Percentiles rank a stretch among this genome's conserved stretches.
Evolutionary conservation across 2,888 invertebrate species (phyloP).

Genomic region (Lamellibrachia columna): DNA sequence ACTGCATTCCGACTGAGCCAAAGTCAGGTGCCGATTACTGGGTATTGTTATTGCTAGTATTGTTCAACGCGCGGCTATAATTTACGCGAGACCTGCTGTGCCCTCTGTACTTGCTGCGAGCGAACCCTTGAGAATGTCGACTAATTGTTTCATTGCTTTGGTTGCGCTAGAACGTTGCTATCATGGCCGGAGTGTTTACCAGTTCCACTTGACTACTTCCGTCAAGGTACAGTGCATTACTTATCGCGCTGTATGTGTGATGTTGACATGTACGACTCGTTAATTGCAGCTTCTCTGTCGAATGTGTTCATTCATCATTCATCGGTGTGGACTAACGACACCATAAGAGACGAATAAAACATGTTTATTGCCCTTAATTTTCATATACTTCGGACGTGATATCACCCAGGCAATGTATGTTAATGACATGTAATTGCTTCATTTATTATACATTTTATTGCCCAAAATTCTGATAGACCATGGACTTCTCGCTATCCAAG

Average conservation of each 20-base stretch:
- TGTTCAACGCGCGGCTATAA: background rate
- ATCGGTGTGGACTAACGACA: background rate
- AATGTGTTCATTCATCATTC: background rate
- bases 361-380: background rate
- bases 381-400: background rate
- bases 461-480: background rate
- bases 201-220: background rate
- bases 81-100: background rate
- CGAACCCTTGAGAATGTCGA: constrained; percentile 4
- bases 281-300: background rate
- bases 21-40: background rate
- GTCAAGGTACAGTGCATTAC: background rate
- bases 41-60: background rate
- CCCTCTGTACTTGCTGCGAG: background rate
- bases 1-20: background rate
- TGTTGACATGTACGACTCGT: background rate
- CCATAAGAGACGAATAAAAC: background rate
- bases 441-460: background rate
- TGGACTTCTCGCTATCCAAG: background rate
- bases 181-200: background rate
- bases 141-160: background rate
- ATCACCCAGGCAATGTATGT: background rate
- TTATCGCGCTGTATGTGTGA: background rate
- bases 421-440: background rate
- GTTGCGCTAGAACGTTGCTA: background rate